Evolutionary conservation across 2,797 vertebrate species (phyloP).

Genomic region (Sebastes iracundus): DNA sequence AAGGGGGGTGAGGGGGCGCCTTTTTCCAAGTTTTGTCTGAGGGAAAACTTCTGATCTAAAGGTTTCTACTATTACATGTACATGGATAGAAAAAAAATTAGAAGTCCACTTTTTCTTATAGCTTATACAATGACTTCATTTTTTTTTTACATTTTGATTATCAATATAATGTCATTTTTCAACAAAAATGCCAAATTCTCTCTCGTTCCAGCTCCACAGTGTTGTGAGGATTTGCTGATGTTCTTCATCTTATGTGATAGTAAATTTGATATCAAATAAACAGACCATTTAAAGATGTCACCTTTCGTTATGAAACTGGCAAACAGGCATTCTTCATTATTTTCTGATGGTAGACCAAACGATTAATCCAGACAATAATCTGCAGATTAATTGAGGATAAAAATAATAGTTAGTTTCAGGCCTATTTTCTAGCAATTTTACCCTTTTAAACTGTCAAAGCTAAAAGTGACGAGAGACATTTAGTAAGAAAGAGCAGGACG

Average conservation of each 20-base stretch:
- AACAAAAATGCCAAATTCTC: neutral
- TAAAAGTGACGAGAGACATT: neutral
- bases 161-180: neutral
- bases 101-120: neutral
- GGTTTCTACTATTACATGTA: neutral
- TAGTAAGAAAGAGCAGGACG: neutral
- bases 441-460: neutral
- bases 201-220: neutral
- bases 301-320: neutral
- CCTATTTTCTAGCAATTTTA: neutral
- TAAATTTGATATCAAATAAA: neutral
- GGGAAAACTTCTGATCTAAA: neutral
- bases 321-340: neutral
- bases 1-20: too few relatives aligned
- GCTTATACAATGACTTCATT: neutral
- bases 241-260: neutral
- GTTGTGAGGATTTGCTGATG: neutral
- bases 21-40: too few relatives aligned
- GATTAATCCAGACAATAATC: too few relatives aligned
- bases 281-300: neutral
- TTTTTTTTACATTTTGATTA: neutral
- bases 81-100: neutral
- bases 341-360: neutral
- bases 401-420: neutral
- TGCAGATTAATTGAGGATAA: neutral